Percentiles rank a stretch among this genome's conserved stretches.
phyloP scores from a whole-genome alignment of 2,888 invertebrate species.

The Campopleginae sp. region DNA sequence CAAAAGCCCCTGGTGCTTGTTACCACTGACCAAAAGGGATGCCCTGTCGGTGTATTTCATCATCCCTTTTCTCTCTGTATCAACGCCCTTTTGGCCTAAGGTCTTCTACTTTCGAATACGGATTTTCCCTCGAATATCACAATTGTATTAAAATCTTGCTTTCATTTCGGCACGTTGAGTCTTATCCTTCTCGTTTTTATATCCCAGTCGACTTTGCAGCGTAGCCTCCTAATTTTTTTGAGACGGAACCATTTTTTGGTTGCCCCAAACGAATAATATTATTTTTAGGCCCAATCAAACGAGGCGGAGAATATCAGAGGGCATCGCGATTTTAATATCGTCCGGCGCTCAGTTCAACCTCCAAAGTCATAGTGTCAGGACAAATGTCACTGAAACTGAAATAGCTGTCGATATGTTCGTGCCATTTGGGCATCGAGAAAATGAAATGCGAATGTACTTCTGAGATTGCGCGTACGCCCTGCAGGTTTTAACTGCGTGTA shows the following conservation, averaged over 20 bases:
- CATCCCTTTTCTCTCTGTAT: neutral
- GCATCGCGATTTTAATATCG: neutral
- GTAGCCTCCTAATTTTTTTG: neutral
- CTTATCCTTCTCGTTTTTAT: neutral
- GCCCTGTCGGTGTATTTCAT: neutral
- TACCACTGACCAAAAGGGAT: slow-evolving; percentile 4
- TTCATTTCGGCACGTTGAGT: neutral
- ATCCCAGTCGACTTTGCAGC: neutral
- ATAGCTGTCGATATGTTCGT: neutral
- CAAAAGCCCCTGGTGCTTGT: neutral
- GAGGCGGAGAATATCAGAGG: neutral
- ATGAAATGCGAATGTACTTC: neutral
- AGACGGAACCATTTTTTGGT: neutral
- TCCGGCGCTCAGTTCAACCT: neutral
- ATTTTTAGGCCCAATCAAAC: neutral
- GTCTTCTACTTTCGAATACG: slow-evolving; percentile 42
- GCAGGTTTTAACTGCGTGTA: slow-evolving; percentile 27
- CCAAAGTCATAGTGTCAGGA: neutral
- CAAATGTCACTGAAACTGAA: neutral
- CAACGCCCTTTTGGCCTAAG: neutral
- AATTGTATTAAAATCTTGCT: neutral
- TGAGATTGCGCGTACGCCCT: neutral
- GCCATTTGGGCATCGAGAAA: neutral
- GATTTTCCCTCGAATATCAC: slow-evolving; percentile 34
- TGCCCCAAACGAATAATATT: neutral